Base-by-base conservation (phyloP, 1,140 invertebrate species). In the Venturia canescens region DNA sequence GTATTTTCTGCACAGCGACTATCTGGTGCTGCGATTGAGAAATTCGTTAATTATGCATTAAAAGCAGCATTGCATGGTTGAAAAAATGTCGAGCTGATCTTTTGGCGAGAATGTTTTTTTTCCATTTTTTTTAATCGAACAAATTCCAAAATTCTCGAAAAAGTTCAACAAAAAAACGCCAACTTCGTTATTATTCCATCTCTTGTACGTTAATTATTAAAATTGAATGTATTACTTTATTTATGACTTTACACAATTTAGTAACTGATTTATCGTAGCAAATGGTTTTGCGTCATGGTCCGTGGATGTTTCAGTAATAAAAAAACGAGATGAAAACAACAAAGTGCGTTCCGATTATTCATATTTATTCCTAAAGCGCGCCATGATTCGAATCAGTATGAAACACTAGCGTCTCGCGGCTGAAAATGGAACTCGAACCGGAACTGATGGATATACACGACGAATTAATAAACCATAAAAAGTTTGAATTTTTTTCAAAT, bases 221-320 rank as follows among this genome's bases (percentile, higher is more conserved):
- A 74, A 6, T 69, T 29, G 53, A 23, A 53, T 74, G 53, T 50
- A 26, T 53, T 27, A 74, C 71, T 16, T 53, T 27, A 53, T 53
- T 74, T 74, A 76, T 57, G 66, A 74, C 53, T 74, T 74, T 79
- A 76, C 44, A 75, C 79, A 72, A 67, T 74, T 72, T 70, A 72
- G 50, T 50, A 79, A 66, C 2, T 74, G 69, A 71, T 78, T 63
- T 74, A 50, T 82, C 57, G 76, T 78, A 80, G 78, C 38, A 80
- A 74, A 79, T 82, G 67, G 69, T 79, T 78, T 79, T 79, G 75
- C 69, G 44, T 82, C 67, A 69, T 76, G 77, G 81, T 82, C 71
- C 57, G 78, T 79, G 81, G 81, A 82, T 82, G 70, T 82, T 82
- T 79, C 78, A 70, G 57, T 81, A 81, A 81, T 82, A 82, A 79